Conservation (phyloP, 2,797 vertebrate species). For the Peromyscus attwateri region DNA sequence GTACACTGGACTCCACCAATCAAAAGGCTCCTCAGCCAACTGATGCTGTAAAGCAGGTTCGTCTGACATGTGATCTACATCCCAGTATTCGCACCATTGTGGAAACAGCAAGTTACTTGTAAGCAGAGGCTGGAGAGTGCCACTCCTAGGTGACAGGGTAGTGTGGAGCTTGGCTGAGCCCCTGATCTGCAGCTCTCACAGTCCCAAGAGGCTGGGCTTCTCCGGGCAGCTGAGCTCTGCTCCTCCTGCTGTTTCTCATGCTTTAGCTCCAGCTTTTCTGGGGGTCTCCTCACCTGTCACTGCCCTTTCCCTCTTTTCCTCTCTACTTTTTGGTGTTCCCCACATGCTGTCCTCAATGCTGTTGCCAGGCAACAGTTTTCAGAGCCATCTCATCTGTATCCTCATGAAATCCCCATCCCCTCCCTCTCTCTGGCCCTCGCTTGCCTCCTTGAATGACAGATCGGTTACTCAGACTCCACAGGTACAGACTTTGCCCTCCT, state of each 20-base stretch:
- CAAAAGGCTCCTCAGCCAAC: neutral
- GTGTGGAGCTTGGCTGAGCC: neutral
- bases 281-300: neutral
- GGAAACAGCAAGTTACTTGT: neutral
- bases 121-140: neutral
- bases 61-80: neutral
- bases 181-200: neutral
- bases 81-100: neutral
- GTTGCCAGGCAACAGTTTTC: constrained; percentile 2
- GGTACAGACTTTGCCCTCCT: neutral
- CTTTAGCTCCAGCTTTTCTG: neutral
- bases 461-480: neutral
- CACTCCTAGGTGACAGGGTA: neutral
- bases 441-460: constrained; percentile 10
- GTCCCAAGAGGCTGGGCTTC: neutral
- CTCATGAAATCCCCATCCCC: neutral
- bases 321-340: neutral
- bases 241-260: neutral
- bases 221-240: accelerated
- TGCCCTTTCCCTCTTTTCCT: neutral
- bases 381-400: neutral
- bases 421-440: neutral
- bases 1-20: neutral
- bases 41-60: neutral
- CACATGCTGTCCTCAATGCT: neutral